Base-by-base conservation (phyloP, 2,888 invertebrate genomes). In the Diloba caeruleocephala region DNA sequence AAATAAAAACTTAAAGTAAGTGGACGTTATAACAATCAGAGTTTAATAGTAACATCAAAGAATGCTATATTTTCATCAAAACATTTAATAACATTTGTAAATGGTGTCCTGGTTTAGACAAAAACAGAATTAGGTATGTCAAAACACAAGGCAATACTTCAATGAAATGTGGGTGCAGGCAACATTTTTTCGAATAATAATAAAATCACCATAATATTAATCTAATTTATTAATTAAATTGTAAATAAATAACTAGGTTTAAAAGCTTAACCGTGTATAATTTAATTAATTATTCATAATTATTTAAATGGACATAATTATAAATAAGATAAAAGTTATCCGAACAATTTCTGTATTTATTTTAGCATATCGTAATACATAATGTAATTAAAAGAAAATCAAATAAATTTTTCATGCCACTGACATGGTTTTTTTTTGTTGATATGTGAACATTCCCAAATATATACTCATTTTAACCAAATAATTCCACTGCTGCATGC, bases 371-470 rank as follows among this genome's bases (percentile, higher is more conserved):
- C 76, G 79, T 87, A 82, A 74, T 74, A 71, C 52, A 63, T 87
- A 84, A 87, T 92, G 88, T 91, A 90, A 92, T 90, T 88, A 88
- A 91, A 90, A 85, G 85, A 87, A 89, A 89, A 89, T 88, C 81
- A 87, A 90, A 90, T 92, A 91, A 91, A 92, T 90, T 93, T 92
- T 92, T 92, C 92, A 93, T 87, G 91, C 89, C 90, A 92, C 91
- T 89, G 89, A 89, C 46, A 57, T 1, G 55, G 53, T 55, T 61
- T 73, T 78, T 76, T 76, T 57, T 67, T 58, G 17, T 2, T 17
- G 7, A 14, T 38, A 15, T 6, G 9, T 6, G 6, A 37, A 23
- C 8, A 1, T 23, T 8, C 1, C 5, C 19, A 6, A 7, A 29
- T 2, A 1, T 29, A 14, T 13, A 7, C 13, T 1, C 29, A 26